phyloP scores from a whole-genome alignment of 2,113 vertebrate genomes.

The Macquaria australasica region DNA sequence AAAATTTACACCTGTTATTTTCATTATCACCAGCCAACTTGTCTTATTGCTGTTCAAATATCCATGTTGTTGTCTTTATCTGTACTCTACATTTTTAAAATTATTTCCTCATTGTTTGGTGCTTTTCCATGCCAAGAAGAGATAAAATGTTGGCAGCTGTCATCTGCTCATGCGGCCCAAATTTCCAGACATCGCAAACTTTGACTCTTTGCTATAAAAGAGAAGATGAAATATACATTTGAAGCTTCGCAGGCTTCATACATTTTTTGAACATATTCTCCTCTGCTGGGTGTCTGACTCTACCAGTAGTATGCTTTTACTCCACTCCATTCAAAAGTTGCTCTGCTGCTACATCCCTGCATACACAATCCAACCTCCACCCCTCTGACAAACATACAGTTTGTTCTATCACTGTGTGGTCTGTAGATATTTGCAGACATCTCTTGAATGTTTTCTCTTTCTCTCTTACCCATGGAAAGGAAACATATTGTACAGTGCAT shows the following conservation, averaged over 20 bases:
- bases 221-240: constrained; percentile 4
- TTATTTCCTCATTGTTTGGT: constrained; percentile 18
- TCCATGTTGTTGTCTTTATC: constrained; percentile 15
- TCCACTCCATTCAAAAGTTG: not conserved
- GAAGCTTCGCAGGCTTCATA: not conserved
- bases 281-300: not conserved
- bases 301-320: not conserved
- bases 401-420: not conserved
- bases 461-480: not conserved
- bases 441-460: not conserved
- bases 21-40: not conserved
- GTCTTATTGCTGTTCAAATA: constrained; percentile 36
- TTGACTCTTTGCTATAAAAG: not conserved
- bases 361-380: constrained; percentile 31
- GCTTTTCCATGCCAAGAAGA: constrained; percentile 4
- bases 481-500: constrained; percentile 18
- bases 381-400: constrained; percentile 36
- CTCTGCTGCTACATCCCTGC: constrained; percentile 27
- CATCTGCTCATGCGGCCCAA: constrained; percentile 1
- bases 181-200: constrained; percentile 13
- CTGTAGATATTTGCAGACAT: constrained; percentile 9
- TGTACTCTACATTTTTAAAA: not conserved
- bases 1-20: constrained; percentile 16
- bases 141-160: constrained; percentile 9
- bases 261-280: not conserved